A percentile compares a stretch with the other conserved stretches of the same genome.
phyloP scores from a whole-genome alignment of 2,888 invertebrate species.

The Mythimna pallens region DNA sequence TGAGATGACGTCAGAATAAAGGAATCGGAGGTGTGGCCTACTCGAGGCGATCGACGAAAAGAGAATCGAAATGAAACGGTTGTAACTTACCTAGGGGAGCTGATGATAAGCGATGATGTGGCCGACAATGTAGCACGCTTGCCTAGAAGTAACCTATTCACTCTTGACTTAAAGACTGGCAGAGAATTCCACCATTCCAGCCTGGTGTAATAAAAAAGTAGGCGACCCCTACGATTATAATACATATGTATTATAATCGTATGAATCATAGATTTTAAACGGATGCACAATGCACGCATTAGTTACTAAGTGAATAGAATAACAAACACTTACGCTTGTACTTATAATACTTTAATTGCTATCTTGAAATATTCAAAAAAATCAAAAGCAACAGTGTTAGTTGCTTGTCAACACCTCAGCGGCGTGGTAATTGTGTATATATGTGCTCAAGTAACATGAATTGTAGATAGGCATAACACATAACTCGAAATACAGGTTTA shows the following conservation, averaged over 20 bases:
- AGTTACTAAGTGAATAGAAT: constrained; percentile 31
- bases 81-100: too few relatives aligned
- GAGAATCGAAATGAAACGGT: too few relatives aligned
- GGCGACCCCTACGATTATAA: not conserved
- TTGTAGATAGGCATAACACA: constrained; percentile 3
- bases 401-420: not conserved
- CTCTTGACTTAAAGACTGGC: too few relatives aligned
- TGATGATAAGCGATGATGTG: too few relatives aligned
- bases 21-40: too few relatives aligned
- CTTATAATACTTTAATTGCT: constrained; percentile 10
- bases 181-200: not conserved
- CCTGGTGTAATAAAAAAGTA: not conserved
- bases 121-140: too few relatives aligned
- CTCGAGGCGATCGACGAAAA: too few relatives aligned
- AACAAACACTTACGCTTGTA: constrained; percentile 27
- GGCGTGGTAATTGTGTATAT: constrained; percentile 9
- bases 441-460: not conserved
- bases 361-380: constrained; percentile 6
- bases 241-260: too few relatives aligned
- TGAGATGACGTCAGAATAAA: too few relatives aligned
- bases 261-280: constrained; percentile 28
- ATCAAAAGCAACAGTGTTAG: not conserved
- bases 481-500: constrained; percentile 16
- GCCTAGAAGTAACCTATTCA: too few relatives aligned
- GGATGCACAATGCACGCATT: constrained; percentile 16